Base-by-base conservation (phyloP, 2,888 invertebrate genomes). In the Nudaria mundana region DNA sequence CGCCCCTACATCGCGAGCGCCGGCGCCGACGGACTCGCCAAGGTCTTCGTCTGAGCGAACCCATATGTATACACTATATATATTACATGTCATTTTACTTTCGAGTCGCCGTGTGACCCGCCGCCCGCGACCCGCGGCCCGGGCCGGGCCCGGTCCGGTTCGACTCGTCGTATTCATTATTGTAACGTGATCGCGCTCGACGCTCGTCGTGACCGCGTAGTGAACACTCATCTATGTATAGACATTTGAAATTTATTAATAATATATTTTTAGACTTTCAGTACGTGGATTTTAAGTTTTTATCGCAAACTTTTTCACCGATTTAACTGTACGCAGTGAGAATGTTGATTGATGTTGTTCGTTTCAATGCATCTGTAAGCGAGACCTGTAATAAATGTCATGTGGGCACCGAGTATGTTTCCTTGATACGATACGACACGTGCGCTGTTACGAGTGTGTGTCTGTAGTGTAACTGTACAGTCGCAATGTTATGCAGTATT, bases 1-100 rank as follows among this genome's bases (percentile, higher is more conserved):
- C 95, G 98, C 90, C 98, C 98, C 58, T 98, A 97, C 88, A 98
- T 99, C 78, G 99, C 99, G 58, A 98, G 98, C 88, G 98, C 98
- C 56, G 99, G 99, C 66, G 98, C 99, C 58, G 99, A 99, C 91
- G 98, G 97, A 45, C 92, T 99, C 76, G 98, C 98, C 76, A 99
- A 99, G 91, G 98, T 99, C 79, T 99, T 98, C 91, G 97, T 97
- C 82, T 97, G 82, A 86, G 55, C 57, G 47, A 13, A n/a, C 44
- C 20, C 34, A 25, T 15, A 37, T 53, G 50, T 53, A 58, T 45
- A 59, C 56, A 58, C 40, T 58, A 58, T 56, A 58, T 60, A 50
- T 65, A 71, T 68, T 63, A 66, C 68, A 70, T 70, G 69, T 76
- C 61, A 67, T 68, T 74, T 73, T 66, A 66, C 63, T 72, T 69